Evolutionary conservation across 1,140 invertebrate genomes (phyloP), one percentile per base, ranked within the genome.

Genomic region (Acromyrmex echinatior): DNA sequence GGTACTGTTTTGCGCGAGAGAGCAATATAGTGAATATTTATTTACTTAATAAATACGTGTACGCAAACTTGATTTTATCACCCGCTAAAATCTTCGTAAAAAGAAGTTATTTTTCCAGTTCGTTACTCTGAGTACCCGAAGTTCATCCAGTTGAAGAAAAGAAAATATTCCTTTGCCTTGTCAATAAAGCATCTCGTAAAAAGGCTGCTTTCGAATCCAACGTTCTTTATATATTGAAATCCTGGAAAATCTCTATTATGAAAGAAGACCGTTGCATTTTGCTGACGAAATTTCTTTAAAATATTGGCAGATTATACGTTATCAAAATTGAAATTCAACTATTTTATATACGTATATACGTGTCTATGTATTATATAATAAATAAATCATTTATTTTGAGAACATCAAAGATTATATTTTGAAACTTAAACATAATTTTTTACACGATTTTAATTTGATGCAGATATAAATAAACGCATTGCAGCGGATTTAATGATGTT

Each of bases 181-280:
- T 62, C 80, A 84, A 84, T 76, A 76, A 74, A 84, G 28, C 70
- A 62, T 18, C 45, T n/a, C 28, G 25, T 58, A 74, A 84, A 84
- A 84, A 16, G 35, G 14, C 25, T 62, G 53, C 68, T 74, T 53
- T 60, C 18, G 53, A 35, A 28, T 2, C 25, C 70, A 39, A 35
- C 21, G 56, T 84, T 7, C 39, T 84, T 84, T 76, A 35, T 49
- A 16, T 53, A 84, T 84, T 84, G 53, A 76, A 84, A 76, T 84
- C 80, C 56, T 25, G 28, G 28, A 28, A 84, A 76, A 51, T 84
- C 49, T 56, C 53, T 25, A 60, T 82, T 62, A 35, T 35, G 51
- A 70, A 45, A 49, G 14, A 25, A 35, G 49, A 53, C 45, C n/a
- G 21, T 18, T 28, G 60, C 62, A 28, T 56, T 51, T n/a, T 21